Conservation (phyloP, 2,113 vertebrate species). For the Chaetodon trifascialis region DNA sequence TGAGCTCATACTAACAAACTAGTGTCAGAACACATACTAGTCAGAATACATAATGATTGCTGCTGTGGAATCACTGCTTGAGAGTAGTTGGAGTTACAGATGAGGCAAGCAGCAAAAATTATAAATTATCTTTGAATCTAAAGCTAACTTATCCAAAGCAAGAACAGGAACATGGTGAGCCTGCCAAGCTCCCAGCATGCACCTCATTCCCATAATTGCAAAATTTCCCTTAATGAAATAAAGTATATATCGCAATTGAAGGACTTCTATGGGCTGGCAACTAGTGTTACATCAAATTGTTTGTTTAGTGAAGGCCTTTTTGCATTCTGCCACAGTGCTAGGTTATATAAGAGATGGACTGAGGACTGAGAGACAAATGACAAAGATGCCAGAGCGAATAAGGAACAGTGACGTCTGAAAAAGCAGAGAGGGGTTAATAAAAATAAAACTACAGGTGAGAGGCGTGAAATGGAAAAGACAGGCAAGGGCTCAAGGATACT, state of each 20-base stretch:
- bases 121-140: conserved; percentile 33
- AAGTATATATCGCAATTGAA: not conserved
- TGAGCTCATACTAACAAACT: not conserved
- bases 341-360: conserved; percentile 18
- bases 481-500: not conserved
- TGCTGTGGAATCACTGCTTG: not conserved
- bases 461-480: conserved; percentile 23
- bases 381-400: conserved; percentile 8
- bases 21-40: no score
- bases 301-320: conserved; percentile 19
- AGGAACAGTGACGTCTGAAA: conserved; percentile 7
- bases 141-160: not conserved
- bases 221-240: conserved; percentile 8
- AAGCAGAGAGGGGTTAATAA: conserved; percentile 1
- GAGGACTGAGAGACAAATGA: conserved; percentile 16
- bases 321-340: conserved; percentile 11
- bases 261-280: not conserved
- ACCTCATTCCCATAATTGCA: not conserved
- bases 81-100: not conserved
- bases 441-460: conserved; percentile 22
- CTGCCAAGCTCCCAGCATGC: conserved; percentile 23
- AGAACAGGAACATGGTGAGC: conserved; percentile 24
- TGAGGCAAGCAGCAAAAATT: conserved; percentile 17
- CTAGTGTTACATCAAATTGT: not conserved
- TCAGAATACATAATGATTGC: not conserved